Conservation (phyloP, 2,888 invertebrate species). For the Anticlea derivata region DNA sequence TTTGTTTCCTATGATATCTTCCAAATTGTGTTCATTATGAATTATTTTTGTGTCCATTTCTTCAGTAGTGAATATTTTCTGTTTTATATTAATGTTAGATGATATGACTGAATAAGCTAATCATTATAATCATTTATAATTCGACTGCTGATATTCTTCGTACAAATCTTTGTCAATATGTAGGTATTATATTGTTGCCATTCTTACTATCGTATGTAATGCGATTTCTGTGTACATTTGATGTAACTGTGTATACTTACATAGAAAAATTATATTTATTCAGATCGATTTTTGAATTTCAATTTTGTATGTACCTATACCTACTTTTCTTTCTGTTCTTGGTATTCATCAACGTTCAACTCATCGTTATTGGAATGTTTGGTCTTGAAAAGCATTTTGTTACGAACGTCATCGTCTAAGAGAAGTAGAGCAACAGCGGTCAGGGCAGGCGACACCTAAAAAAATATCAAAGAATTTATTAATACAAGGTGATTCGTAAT, state of each 20-base stretch:
- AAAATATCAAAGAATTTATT: constrained; percentile 25
- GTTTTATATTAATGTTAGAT: constrained; percentile 34
- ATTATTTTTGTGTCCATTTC: constrained; percentile 40
- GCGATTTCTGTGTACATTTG: constrained; percentile 54
- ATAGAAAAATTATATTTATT: constrained; percentile 39
- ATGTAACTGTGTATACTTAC: constrained; percentile 50
- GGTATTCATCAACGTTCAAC: constrained; percentile 21
- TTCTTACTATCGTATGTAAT: constrained; percentile 64
- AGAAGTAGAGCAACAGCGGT: constrained; percentile 48
- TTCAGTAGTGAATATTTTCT: constrained; percentile 28
- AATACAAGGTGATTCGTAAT: too few species aligned
- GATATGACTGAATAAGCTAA: constrained; percentile 62
- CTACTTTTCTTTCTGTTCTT: constrained; percentile 38
- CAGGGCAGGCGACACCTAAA: constrained; percentile 54
- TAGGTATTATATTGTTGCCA: constrained; percentile 63
- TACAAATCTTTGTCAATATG: constrained; percentile 69
- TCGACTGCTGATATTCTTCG: constrained; percentile 70
- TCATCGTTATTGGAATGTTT: constrained; percentile 2
- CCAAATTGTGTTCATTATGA: constrained; percentile 59
- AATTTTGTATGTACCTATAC: constrained; percentile 4
- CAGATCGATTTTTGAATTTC: constrained; percentile 23
- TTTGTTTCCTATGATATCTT: constrained; percentile 41
- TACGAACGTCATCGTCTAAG: constrained; percentile 48
- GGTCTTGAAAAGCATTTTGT: constrained; percentile 44
- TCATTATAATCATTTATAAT: constrained; percentile 51